phyloP scores from a whole-genome alignment of 2,888 invertebrate genomes.

The Atethmia centrago region DNA sequence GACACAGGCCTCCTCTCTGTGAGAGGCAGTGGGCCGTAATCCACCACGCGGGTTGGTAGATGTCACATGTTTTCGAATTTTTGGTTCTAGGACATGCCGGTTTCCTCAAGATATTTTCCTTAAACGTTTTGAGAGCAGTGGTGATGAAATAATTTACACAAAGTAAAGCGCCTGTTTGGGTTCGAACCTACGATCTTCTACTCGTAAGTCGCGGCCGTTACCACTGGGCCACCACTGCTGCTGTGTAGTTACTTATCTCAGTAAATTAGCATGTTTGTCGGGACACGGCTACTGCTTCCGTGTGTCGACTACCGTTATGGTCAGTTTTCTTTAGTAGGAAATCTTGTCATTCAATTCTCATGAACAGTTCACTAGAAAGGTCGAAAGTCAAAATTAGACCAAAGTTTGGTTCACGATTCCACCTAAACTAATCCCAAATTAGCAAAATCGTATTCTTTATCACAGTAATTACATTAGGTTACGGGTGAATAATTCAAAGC shows the following conservation, averaged over 20 bases:
- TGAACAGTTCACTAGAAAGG: background rate
- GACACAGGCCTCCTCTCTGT: too few species aligned
- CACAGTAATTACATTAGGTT: slow-evolving; percentile 34
- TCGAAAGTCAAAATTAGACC: background rate
- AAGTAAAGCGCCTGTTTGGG: too few species aligned
- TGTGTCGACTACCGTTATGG: slow-evolving; percentile 37
- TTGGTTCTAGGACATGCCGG: too few species aligned
- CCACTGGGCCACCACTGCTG: too few species aligned
- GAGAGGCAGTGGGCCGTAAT: too few species aligned
- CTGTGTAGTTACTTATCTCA: slow-evolving; percentile 41
- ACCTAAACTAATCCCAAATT: slow-evolving; percentile 18
- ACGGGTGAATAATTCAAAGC: slow-evolving; percentile 39
- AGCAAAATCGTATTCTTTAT: slow-evolving; percentile 20
- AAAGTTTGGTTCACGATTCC: background rate
- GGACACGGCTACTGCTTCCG: slow-evolving; percentile 47
- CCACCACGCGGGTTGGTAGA: too few species aligned
- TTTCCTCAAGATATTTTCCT: too few species aligned
- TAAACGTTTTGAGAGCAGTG: too few species aligned
- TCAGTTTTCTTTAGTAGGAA: slow-evolving; percentile 5
- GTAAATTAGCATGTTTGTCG: slow-evolving; percentile 51
- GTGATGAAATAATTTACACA: too few species aligned
- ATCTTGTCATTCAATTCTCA: background rate
- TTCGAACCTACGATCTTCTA: too few species aligned
- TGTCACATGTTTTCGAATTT: too few species aligned
- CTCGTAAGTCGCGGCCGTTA: too few species aligned